Conservation (phyloP, 2,113 vertebrate genomes). For the Atractosteus spatula region DNA sequence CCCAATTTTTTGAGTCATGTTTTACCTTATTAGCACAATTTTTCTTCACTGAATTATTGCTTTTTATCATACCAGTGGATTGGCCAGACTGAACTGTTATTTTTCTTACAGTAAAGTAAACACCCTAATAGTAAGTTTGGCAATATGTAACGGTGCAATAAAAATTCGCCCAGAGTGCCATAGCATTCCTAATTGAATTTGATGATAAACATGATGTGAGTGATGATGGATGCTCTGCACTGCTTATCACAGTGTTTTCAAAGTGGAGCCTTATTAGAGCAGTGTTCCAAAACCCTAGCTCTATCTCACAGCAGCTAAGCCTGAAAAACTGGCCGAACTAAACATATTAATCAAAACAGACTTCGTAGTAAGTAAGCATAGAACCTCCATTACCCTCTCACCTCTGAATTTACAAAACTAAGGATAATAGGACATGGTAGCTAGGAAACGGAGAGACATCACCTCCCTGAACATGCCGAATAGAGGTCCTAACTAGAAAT, state of each 20-base stretch:
- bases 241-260: constrained; percentile 2
- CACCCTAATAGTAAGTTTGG: not conserved
- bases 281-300: not conserved
- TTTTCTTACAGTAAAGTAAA: constrained; percentile 12
- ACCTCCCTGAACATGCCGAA: not conserved
- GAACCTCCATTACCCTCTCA: not conserved
- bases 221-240: not conserved
- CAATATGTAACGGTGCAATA: not conserved
- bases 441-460: not conserved
- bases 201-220: constrained; percentile 8
- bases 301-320: not conserved
- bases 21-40: constrained; percentile 13
- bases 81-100: constrained; percentile 2
- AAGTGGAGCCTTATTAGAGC: not conserved
- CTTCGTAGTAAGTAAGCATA: not conserved
- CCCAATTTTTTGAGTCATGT: constrained; percentile 4
- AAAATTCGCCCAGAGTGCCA: constrained; percentile 10
- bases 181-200: constrained; percentile 18
- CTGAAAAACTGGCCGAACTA: not conserved
- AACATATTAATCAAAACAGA: not conserved
- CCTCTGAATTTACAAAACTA: not conserved
- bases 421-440: not conserved
- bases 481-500: too few relatives aligned
- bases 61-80: not conserved
- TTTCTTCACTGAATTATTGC: constrained; percentile 7